Evolutionary conservation across 2,888 invertebrate genomes (phyloP), one percentile per base, ranked within the genome.

Genomic region (Heteromyza rotundicornis): DNA sequence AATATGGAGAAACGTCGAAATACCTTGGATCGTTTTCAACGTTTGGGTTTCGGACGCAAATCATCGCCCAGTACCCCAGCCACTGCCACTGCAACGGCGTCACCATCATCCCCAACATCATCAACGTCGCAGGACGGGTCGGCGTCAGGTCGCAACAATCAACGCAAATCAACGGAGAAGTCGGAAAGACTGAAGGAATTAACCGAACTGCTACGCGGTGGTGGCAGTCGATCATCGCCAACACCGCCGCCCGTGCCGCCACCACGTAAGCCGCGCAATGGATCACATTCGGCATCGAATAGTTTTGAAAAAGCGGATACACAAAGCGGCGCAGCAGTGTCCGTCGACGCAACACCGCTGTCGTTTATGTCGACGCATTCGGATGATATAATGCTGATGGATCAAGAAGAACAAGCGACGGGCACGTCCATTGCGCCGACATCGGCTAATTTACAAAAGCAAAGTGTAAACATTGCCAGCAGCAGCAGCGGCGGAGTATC

Each of bases 1-100:
- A 78, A 71, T 70, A 84, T 84, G 84, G 84, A 83, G 64, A 83
- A 81, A 73, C 79, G 80, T 65, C 79, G 80, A 67, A 88, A 89
- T 88, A 90, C 90, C 82, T 90, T 92, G 89, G 92, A 92, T 86
- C 91, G 92, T 74, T 86, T 92, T 84, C 91, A 91, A 81, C 90
- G 89, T 84, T 87, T 90, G 83, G 90, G 91, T 82, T 89, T 90
- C 86, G 90, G 88, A 75, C 82, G 81, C 59, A 79, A 77, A 67
- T 78, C 81, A 60, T 75, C 80, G 27, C 70, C 79, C 19, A 71
- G 68, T 56, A 63, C 68, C 59, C 60, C 75, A 7, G 64, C 57
- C 32, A 24, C 59, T 68, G 62, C 59, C 51, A n/a, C n/a, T n/a
- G n/a, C 70, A 52, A 22, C 59, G 22, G 59, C 36, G 17, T 47